Evolutionary conservation across 2,888 invertebrate genomes (phyloP), one percentile per base, ranked within the genome.

Genomic region (Aplocera efformata): DNA sequence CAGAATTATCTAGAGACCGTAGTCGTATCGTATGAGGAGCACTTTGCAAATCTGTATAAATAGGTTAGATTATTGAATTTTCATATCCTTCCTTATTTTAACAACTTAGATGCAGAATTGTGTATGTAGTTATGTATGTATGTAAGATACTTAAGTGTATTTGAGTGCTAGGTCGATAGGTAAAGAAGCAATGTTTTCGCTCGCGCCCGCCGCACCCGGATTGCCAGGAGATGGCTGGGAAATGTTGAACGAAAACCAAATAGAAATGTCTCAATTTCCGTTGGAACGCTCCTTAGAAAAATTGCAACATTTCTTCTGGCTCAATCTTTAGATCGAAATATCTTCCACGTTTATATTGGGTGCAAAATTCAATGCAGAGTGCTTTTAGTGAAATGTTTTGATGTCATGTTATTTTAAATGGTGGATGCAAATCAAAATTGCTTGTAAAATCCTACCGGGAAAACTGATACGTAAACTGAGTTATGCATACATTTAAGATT

Each of bases 221-320:
- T 72, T 63, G 69, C 65, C 61, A 45, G 68, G 72, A 74, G 74
- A 79, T 78, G 72, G 73, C 70, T 62, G 62, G 72, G 76, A 78
- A 78, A 77, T 70, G 67, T 69, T 72, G 62, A 78, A 72, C 73
- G 78, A 77, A 79, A 75, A 78, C 74, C 76, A 80, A 81, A 81
- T 80, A 82, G 78, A 83, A 82, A 81, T 74, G 76, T 81, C 79
- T 82, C 79, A 78, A 84, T 82, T 85, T 84, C 82, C 82, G 77
- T 58, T 58, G 67, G 64, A 67, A 67, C 63, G 69, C 65, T 77
- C 67, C 72, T 72, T 67, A 64, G 65, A 58, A 61, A 65, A 67
- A 64, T 65, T 65, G 67, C 65, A 61, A 60, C 55, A 61, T 67
- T 67, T 72, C 61, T 73, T 75, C 71, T 69, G 60, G 49, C 38